Percentiles rank a stretch among this genome's conserved stretches.
Conservation (phyloP, 1,140 invertebrate genomes). For the Drosophila lacteicornis region DNA sequence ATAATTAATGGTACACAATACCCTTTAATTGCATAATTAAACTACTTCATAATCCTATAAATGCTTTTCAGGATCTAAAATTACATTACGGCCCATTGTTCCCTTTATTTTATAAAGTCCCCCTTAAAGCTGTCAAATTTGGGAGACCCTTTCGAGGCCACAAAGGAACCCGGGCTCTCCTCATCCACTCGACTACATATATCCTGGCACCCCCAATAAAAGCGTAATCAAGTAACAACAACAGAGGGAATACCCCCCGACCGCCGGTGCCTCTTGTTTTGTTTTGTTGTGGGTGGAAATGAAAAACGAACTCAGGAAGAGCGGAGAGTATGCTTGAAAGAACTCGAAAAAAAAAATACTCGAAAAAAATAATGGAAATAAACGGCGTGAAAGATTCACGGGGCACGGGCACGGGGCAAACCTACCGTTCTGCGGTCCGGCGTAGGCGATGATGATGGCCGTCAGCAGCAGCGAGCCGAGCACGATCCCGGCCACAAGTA, state of each 20-base stretch:
- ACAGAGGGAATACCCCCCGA: slow-evolving; percentile 3
- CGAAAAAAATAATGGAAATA: slow-evolving; percentile 61
- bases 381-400: slow-evolving; percentile 19
- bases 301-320: slow-evolving; percentile 42
- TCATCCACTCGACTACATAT: slow-evolving; percentile 41
- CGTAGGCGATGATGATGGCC: slow-evolving; percentile 95
- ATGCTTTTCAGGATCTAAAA: not conserved
- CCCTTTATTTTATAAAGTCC: not conserved
- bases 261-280: not conserved
- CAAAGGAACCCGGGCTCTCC: slow-evolving; percentile 14
- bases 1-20: not conserved
- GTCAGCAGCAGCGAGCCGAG: slow-evolving; percentile 92
- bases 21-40: slow-evolving; percentile 1
- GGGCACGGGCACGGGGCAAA: slow-evolving; percentile 57
- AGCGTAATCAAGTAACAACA: slow-evolving; percentile 44
- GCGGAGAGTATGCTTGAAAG: slow-evolving; percentile 42
- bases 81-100: slow-evolving; percentile 15
- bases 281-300: slow-evolving; percentile 35
- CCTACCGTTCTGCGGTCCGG: slow-evolving; percentile 88
- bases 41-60: not conserved
- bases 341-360: slow-evolving; percentile 16
- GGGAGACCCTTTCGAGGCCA: slow-evolving; percentile 9
- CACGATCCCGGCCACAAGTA: slow-evolving; percentile 91
- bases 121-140: slow-evolving; percentile 28
- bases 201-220: slow-evolving; percentile 42